Conservation (phyloP, 2,113 vertebrate species). For the Burhinus oedicnemus region DNA sequence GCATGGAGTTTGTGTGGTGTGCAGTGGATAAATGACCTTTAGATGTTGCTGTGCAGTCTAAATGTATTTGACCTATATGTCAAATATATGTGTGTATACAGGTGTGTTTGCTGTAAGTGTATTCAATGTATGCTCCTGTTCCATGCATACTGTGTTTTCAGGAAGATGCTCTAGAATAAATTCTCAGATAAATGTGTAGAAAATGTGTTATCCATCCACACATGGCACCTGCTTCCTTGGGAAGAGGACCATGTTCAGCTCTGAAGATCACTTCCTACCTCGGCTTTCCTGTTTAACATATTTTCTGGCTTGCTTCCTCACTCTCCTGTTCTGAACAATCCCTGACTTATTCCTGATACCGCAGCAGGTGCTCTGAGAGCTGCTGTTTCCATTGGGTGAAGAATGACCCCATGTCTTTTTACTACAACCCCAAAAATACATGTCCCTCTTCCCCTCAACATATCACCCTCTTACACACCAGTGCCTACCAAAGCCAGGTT, state of each 20-base stretch:
- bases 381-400: rapidly evolving
- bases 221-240: neutral
- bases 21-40: slow-evolving; percentile 1
- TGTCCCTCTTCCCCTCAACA: neutral
- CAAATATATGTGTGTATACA: rapidly evolving
- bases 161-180: neutral
- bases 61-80: neutral
- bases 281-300: neutral
- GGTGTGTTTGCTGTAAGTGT: neutral
- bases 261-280: neutral
- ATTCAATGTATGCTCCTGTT: neutral
- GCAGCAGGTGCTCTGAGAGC: neutral
- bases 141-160: neutral
- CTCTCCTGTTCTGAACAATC: neutral
- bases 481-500: neutral
- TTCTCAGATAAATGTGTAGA: neutral
- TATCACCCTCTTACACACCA: neutral
- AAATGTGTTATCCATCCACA: neutral
- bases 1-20: slow-evolving; percentile 44
- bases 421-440: neutral
- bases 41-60: neutral
- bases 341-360: neutral
- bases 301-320: neutral
- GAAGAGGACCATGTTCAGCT: neutral
- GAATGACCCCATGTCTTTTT: neutral